Evolutionary conservation across 2,113 vertebrate species (phyloP), one percentile per base, ranked within the genome.

Genomic region (Esox niger): DNA sequence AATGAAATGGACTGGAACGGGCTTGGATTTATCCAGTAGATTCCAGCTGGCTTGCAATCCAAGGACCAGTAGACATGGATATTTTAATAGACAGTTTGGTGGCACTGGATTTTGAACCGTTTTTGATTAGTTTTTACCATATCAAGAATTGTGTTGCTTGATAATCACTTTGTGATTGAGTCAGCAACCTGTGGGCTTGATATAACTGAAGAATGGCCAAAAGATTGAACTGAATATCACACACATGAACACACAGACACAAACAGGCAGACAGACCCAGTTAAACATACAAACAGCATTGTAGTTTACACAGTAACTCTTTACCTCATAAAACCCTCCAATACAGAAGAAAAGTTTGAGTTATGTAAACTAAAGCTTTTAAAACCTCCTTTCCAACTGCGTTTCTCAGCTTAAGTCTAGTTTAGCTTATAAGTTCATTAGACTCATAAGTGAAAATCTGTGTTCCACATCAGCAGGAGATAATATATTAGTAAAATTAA

Each of bases 81-180:
- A 31, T 61, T 31, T 10, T 21, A 61, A 33, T 8, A 21, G 9
- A 5, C 10, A 23, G 31, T n/a, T n/a, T n/a, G n/a, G n/a, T n/a
- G n/a, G n/a, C n/a, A n/a, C n/a, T n/a, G n/a, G n/a, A n/a, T n/a
- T n/a, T n/a, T n/a, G n/a, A n/a, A n/a, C n/a, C n/a, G n/a, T n/a
- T n/a, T n/a, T n/a, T n/a, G n/a, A n/a, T n/a, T n/a, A n/a, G n/a
- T 21, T 32, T 33, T 33, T 38, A n/a, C 59, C 59, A 61, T 35
- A 9, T 9, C 21, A 32, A 33, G 32, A 61, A 61, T 35, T 61
- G 32, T 61, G 23, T 61, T 35, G 23, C 59, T 61, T 35, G 32
- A 35, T 35, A 35, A 61, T 35, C 59, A 35, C n/a, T 32, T 15
- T 61, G 59, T 33, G 30, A 35, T 61, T 9, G 30, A n/a, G 59